Evolutionary conservation across 2,888 invertebrate genomes (phyloP), one percentile per base, ranked within the genome.

Genomic region (Argyresthia goedartella): DNA sequence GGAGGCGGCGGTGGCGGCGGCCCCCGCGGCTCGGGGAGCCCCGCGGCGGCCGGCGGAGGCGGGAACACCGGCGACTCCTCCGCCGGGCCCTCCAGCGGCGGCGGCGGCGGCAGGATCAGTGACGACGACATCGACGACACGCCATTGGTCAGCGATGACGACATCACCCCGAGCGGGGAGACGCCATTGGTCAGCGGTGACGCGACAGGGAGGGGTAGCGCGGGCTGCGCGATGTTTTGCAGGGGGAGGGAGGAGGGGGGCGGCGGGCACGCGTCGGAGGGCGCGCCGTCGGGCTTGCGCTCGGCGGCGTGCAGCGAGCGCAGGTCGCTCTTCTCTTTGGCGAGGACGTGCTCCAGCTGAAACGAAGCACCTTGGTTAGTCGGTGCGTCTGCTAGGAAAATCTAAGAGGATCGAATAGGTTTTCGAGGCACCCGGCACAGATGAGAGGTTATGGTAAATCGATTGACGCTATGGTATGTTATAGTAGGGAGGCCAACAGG

Each of bases 1-100:
- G n/a, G n/a, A n/a, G 89, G 90, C 4, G 90, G 91, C 1, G 92
- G 92, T 1, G 92, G 93, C 4, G 93, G 93, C 0, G 92, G 92
- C 54, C 90, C 92, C 1, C 91, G 93, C 0, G 95, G 95, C 65
- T 93, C 94, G 0, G 94, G 94, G 43, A 94, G 76, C 51, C 91
- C 53, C 54, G 76, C 90, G 1, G 91, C 8, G 10, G 33, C n/a
- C 36, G 34, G 35, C n/a, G 88, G 81, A 8, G 69, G 79, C 33
- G 80, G 78, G 64, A 75, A 75, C 55, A 63, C 66, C 1, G 78
- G 77, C 1, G 79, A 75, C 53, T 71, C 67, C 41, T 70, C 74
- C 4, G 57, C 53, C 8, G 60, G 63, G 52, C 71, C 70, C 41
- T 62, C 50, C 8, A 62, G 55, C 14, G 69, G 75, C 41, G 82